Conservation (phyloP, 2,888 invertebrate genomes). For the Kuschelorhynchus macadamiae region DNA sequence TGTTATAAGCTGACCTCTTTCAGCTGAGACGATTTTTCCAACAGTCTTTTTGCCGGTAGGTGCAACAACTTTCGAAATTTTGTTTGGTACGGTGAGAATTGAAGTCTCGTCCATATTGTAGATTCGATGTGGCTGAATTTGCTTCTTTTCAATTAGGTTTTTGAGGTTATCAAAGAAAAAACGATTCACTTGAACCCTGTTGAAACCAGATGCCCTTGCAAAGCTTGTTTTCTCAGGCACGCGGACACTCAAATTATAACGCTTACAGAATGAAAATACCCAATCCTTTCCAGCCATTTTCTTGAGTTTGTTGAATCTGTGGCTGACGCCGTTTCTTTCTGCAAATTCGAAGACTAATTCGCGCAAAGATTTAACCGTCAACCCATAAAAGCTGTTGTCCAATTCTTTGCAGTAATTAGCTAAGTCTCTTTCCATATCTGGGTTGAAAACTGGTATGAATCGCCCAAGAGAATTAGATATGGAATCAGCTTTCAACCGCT, state of each 20-base stretch:
- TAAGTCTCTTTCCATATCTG: conserved; percentile 9
- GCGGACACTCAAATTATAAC: too few relatives aligned
- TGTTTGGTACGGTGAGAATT: conserved; percentile 64
- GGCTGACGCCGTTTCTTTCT: conserved; percentile 11
- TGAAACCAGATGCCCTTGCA: too few relatives aligned
- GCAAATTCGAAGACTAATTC: conserved; percentile 17
- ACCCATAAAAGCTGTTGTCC: conserved; percentile 9
- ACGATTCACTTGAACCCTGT: too few relatives aligned
- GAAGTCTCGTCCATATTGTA: conserved; percentile 65
- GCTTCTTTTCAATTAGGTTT: conserved; percentile 31
- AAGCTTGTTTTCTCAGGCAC: too few relatives aligned
- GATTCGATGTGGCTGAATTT: conserved; percentile 39
- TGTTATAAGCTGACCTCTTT: conserved; percentile 63
- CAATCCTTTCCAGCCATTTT: too few relatives aligned
- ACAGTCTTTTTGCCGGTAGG: conserved; percentile 65
- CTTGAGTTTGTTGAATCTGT: conserved; percentile 4
- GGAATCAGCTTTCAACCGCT: conserved; percentile 16
- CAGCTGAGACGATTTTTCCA: conserved; percentile 56
- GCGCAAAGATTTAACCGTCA: conserved; percentile 10
- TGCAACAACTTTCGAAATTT: too few relatives aligned
- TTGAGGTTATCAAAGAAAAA: conserved; percentile 28
- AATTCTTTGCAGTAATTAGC: conserved; percentile 3
- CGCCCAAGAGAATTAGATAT: neutral
- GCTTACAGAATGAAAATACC: too few relatives aligned
- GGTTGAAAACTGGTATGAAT: neutral